phyloP scores from a whole-genome alignment of 2,797 vertebrate species.

The Oryzias dopingdopingensis region DNA sequence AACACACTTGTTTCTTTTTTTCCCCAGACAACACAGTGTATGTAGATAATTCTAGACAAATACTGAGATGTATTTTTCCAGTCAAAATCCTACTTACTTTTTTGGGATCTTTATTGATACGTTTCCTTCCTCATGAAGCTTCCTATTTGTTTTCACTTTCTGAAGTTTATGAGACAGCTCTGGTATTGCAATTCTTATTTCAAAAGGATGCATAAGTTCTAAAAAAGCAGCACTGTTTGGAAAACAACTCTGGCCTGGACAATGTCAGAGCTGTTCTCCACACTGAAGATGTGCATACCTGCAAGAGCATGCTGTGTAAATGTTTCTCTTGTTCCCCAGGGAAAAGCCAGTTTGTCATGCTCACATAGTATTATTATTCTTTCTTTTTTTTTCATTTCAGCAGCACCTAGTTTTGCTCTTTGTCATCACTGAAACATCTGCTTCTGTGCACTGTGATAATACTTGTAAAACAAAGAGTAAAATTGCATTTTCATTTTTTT shows the following conservation, averaged over 20 bases:
- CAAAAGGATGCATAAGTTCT: too few species aligned
- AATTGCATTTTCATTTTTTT: too few species aligned
- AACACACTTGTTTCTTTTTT: too few species aligned
- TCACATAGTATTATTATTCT: not conserved
- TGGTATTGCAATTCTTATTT: too few species aligned
- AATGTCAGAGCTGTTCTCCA: not conserved
- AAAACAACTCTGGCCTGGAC: not conserved
- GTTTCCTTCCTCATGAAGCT: too few species aligned
- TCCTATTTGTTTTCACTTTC: too few species aligned
- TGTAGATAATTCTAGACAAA: too few species aligned
- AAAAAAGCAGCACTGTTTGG: not conserved
- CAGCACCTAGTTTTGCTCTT: not conserved
- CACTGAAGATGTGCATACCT: not conserved
- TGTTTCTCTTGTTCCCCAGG: not conserved
- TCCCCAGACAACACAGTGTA: too few species aligned
- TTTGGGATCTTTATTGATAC: too few species aligned
- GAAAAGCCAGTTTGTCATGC: not conserved
- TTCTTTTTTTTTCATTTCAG: not conserved
- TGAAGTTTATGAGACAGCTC: too few species aligned
- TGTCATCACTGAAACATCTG: not conserved
- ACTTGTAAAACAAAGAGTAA: not conserved
- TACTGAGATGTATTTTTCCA: too few species aligned
- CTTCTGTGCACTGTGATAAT: not conserved
- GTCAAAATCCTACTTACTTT: too few species aligned
- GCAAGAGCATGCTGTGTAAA: not conserved